Base-by-base conservation (phyloP, 2,888 invertebrate genomes). In the Campopleginae sp. region DNA sequence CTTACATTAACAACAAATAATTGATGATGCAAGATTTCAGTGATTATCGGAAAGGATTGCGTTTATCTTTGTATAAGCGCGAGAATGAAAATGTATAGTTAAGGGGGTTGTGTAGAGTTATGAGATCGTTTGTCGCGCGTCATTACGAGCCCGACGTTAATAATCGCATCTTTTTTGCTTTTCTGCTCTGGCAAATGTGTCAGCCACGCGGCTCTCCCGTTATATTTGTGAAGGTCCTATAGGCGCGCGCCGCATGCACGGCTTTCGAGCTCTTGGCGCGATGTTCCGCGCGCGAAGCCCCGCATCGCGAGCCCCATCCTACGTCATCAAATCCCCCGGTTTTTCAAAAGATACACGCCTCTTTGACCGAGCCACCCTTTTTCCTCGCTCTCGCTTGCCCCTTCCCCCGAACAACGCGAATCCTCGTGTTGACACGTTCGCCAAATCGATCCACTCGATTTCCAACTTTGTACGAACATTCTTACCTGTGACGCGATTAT, bases 281-380 rank as follows among this genome's bases (percentile, higher is more conserved):
- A 78, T 68, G 77, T 74, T 81, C 68, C 51, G 61, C 58, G n/a
- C n/a, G n/a, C 63, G 84, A 84, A 84, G 80, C 77, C 78, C 84
- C 63, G n/a, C n/a, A 84, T 42, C 77, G 66, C 74, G 77, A n/a
- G n/a, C n/a, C n/a, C 65, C 61, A 44, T 46, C 31, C 51, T 46
- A 78, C 80, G 84, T 84, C 80, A 84, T 71, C 72, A 71, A 83
- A 82, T 82, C 82, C 78, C 61, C 42, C 27, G 8, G 17, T 51
- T 78, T 68, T 74, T 48, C 54, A 58, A 70, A 58, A 44, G 66
- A 74, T 72, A 46, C 31, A 31, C 19, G 23, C 51, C 14, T 48
- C 38, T 51, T n/a, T 51, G 2, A 6, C 19, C n/a, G 38, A 77
- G 42, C 38, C 48, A 76, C 46, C 19, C 61, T 44, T 31, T 44